These are phyloP conservation scores for Tyto alba DNA, from an alignment of 2,113 vertebrate genomes.

Conservation along the genomic window DNA sequence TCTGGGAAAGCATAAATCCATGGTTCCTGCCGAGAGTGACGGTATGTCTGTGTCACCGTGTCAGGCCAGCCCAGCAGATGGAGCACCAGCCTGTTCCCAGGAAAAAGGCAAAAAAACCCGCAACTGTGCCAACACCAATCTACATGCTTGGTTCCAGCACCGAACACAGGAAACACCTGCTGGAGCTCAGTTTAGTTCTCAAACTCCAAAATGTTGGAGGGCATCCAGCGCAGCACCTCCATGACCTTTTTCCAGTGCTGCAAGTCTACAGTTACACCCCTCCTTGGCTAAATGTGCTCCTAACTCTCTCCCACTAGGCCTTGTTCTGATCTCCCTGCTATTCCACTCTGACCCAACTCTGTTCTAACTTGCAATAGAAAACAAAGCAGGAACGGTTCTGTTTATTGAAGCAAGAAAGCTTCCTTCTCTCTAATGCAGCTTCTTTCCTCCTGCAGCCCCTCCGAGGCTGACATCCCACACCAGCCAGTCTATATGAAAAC, in stretches of 20 bases:
- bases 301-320: neutral
- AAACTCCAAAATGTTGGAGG: neutral
- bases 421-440: neutral
- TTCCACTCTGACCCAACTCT: neutral
- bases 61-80: neutral
- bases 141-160: neutral
- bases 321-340: neutral
- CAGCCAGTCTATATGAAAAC: neutral
- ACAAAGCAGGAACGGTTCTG: neutral
- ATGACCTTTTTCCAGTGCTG: neutral
- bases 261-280: neutral
- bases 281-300: neutral
- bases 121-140: accelerated
- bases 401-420: neutral
- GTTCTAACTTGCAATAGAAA: neutral
- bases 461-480: neutral
- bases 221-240: neutral
- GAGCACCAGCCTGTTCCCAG: neutral
- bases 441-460: neutral
- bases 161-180: neutral
- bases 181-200: neutral
- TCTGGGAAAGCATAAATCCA: neutral
- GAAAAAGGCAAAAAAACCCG: neutral
- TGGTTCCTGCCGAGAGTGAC: accelerated
- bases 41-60: accelerated